Conservation (phyloP, 2,113 vertebrate species). For the Nibea coibor region DNA sequence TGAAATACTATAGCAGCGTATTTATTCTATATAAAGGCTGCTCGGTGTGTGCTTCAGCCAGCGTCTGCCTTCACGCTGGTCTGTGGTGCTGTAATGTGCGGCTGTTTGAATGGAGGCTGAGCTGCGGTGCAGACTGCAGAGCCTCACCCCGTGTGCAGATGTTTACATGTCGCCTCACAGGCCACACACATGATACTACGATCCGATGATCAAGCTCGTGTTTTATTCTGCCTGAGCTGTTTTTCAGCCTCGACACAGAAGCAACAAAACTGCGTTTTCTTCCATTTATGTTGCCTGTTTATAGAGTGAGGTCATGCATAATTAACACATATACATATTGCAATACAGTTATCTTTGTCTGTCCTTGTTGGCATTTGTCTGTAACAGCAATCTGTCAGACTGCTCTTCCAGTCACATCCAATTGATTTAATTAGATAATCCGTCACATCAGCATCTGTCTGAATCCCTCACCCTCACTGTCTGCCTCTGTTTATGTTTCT, state of each 20-base stretch:
- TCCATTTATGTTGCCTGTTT: not conserved
- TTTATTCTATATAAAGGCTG: not conserved
- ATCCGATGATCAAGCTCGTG: not conserved
- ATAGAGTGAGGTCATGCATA: not conserved
- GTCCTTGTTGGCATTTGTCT: not conserved
- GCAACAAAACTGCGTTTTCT: not conserved
- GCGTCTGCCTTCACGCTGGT: not conserved
- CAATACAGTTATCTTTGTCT: not conserved
- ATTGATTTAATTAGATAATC: constrained; percentile 42
- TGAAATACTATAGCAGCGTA: too few species aligned
- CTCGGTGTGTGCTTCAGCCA: not conserved
- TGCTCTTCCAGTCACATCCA: constrained; percentile 26
- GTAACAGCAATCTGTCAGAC: constrained; percentile 5
- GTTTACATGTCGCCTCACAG: constrained; percentile 61
- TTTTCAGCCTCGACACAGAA: not conserved
- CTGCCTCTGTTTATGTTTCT: not conserved
- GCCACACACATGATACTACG: constrained; percentile 25
- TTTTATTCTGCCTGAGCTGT: not conserved
- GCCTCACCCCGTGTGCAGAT: constrained; percentile 72
- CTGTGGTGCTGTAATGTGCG: not conserved
- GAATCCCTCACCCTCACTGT: constrained; percentile 14
- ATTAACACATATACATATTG: not conserved
- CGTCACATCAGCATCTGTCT: constrained; percentile 27
- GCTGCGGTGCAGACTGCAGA: constrained; percentile 43
- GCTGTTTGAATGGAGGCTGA: constrained; percentile 29